phyloP scores from a whole-genome alignment of 2,797 vertebrate genomes.

The Psittacula derbiana region DNA sequence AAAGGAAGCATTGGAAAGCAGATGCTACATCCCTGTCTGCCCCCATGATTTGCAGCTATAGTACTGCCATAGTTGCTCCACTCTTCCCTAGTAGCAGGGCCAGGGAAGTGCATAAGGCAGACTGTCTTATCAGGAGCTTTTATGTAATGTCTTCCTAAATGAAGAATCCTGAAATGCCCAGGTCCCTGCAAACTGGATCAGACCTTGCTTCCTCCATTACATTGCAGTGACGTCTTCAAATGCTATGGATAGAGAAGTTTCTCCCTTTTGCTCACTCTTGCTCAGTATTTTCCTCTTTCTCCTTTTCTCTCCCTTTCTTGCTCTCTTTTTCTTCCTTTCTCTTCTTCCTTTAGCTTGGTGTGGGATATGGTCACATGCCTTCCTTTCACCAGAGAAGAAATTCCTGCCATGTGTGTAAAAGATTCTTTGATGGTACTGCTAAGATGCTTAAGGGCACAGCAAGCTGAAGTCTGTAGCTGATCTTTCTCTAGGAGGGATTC shows the following conservation, averaged over 20 bases:
- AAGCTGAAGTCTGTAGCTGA: not conserved
- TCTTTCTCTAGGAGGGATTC: not conserved
- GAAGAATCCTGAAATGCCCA: not conserved
- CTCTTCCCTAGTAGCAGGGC: not conserved
- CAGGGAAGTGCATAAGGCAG: not conserved
- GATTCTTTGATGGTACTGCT: not conserved
- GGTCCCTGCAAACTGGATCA: not conserved
- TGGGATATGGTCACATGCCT: not conserved
- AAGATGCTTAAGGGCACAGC: not conserved
- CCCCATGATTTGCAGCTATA: not conserved
- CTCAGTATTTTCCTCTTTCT: not conserved
- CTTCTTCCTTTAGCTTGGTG: not conserved
- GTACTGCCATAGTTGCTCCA: fast-evolving
- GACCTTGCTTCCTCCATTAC: not conserved
- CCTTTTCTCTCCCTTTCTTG: not conserved
- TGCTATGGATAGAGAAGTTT: not conserved
- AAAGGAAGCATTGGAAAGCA: not conserved
- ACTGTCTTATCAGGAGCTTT: not conserved
- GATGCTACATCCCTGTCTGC: not conserved
- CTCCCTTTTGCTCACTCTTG: not conserved
- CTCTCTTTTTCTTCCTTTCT: not conserved
- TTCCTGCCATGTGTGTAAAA: fast-evolving
- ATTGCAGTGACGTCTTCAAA: not conserved
- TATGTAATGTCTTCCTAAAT: not conserved
- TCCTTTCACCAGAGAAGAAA: not conserved